Conservation (phyloP, 2,888 invertebrate species). For the Apamea sordens region DNA sequence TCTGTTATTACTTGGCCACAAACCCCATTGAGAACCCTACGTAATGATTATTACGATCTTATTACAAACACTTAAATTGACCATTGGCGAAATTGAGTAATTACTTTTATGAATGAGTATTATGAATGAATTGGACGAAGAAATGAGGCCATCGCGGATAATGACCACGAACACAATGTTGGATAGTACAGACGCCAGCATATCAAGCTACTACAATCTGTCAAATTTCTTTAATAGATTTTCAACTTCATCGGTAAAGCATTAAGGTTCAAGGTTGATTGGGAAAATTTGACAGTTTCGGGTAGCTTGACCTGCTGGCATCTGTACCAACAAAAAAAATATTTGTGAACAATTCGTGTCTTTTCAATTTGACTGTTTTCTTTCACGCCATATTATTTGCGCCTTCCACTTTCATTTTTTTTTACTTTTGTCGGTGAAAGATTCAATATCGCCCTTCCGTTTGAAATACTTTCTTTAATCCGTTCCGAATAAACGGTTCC, state of each 20-base stretch:
- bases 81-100: slow-evolving; percentile 11
- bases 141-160: slow-evolving; percentile 15
- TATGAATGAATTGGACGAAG: slow-evolving; percentile 20
- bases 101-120: slow-evolving; percentile 21
- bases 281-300: too few relatives aligned
- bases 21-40: neutral
- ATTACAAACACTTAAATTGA: slow-evolving; percentile 7
- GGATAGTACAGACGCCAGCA: neutral
- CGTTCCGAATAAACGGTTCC: neutral
- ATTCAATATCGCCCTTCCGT: slow-evolving; percentile 21
- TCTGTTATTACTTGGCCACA: neutral
- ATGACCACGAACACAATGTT: neutral
- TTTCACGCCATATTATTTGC: slow-evolving; percentile 36
- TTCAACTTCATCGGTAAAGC: too few relatives aligned
- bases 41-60: slow-evolving; percentile 17
- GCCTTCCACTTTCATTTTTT: slow-evolving; percentile 28
- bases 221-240: too few relatives aligned
- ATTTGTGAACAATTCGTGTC: slow-evolving; percentile 36
- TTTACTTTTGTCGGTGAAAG: neutral
- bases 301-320: too few relatives aligned
- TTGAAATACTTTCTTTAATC: slow-evolving; percentile 28
- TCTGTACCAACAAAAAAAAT: slow-evolving; percentile 8
- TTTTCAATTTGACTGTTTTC: slow-evolving; percentile 54
- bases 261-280: too few relatives aligned
- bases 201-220: too few relatives aligned